A percentile compares a stretch with the other conserved stretches of the same genome.
Conservation (phyloP, 1,140 invertebrate genomes). For the Halyomorpha halys region DNA sequence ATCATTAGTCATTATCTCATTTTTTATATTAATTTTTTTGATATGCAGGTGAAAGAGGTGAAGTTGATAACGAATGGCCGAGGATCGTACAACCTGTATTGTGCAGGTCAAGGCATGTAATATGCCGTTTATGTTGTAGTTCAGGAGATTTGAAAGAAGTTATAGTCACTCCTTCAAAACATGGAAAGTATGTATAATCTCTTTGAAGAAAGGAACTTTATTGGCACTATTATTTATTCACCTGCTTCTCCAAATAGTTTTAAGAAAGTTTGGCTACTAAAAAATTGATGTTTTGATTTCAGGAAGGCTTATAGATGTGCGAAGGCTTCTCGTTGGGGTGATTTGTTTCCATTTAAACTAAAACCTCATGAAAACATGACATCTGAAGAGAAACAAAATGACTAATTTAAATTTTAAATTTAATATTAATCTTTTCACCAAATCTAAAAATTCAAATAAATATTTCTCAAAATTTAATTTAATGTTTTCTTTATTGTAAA, state of each 20-base stretch:
- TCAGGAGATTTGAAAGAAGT: conserved; percentile 64
- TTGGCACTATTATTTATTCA: not conserved
- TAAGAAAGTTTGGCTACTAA: not conserved
- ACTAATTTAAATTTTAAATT: too few species aligned
- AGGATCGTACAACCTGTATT: conserved; percentile 58
- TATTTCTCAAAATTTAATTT: too few species aligned
- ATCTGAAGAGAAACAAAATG: too few species aligned
- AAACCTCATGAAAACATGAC: not conserved
- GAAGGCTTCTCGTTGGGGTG: conserved; percentile 58
- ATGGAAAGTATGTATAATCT: conserved; percentile 48
- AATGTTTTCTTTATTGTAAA: too few species aligned
- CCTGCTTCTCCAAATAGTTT: not conserved
- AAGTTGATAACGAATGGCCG: conserved; percentile 54
- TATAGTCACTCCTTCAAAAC: conserved; percentile 60
- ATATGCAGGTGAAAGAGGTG: conserved; percentile 33
- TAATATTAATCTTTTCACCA: too few species aligned
- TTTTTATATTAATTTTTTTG: not conserved
- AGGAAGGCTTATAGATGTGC: conserved; percentile 57
- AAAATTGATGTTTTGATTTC: conserved; percentile 28
- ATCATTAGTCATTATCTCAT: too few species aligned
- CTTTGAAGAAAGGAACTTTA: not conserved
- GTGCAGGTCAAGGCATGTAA: conserved; percentile 52
- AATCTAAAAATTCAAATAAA: too few species aligned
- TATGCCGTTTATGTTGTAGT: conserved; percentile 67
- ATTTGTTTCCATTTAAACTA: conserved; percentile 51